phyloP scores from a whole-genome alignment of 2,113 vertebrate species.

The Tragelaphus imberbis region DNA sequence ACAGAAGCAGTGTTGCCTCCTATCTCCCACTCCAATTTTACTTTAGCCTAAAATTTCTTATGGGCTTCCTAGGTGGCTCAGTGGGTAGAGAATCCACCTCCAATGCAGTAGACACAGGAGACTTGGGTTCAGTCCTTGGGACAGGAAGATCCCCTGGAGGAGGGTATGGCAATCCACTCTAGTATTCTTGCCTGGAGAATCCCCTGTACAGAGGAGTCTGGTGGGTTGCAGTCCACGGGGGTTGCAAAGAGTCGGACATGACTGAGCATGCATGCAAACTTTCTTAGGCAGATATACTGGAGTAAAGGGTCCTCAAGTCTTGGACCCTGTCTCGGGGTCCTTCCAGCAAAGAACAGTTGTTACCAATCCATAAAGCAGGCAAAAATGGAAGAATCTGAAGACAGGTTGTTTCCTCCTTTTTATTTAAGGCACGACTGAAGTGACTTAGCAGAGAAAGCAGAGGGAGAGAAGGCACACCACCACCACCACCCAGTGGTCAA shows the following conservation, averaged over 20 bases:
- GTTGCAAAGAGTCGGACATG: background rate
- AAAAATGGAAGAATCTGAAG: background rate
- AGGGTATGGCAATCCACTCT: background rate
- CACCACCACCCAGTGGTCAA: background rate
- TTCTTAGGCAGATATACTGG: background rate
- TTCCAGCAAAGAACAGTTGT: background rate
- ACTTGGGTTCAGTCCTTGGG: background rate
- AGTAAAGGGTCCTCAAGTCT: background rate
- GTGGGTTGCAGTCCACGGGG: background rate
- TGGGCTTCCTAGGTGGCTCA: background rate
- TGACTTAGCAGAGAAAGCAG: too few relatives aligned
- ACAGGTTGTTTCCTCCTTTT: background rate
- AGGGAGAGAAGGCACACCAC: background rate
- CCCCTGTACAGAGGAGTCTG: background rate
- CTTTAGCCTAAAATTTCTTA: background rate
- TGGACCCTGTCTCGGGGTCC: background rate
- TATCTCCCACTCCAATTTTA: background rate
- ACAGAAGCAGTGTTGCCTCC: background rate
- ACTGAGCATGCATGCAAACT: background rate
- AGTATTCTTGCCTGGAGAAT: background rate
- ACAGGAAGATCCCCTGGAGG: background rate
- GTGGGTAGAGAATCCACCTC: background rate
- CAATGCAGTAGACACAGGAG: background rate
- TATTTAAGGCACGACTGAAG: background rate
- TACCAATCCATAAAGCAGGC: background rate